Conservation (phyloP, 1,140 invertebrate species). For the Orius laevigatus region DNA sequence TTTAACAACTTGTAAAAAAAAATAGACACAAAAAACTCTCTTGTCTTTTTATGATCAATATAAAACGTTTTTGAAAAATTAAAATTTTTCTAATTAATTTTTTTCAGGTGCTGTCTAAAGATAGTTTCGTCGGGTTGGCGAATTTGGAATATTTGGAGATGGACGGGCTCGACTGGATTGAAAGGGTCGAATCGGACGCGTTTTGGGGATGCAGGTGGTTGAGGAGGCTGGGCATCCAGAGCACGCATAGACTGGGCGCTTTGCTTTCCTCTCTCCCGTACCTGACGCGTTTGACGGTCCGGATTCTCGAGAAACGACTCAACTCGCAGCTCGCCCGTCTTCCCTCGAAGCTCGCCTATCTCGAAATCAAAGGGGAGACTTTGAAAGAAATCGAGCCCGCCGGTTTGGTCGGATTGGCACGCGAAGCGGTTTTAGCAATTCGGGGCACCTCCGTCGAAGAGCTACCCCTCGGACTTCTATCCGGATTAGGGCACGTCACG, state of each 20-base stretch:
- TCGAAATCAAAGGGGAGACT: constrained; percentile 54
- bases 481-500: constrained; percentile 47
- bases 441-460: constrained; percentile 54
- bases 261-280: constrained; percentile 33
- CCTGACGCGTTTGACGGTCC: constrained; percentile 44
- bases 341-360: constrained; percentile 55
- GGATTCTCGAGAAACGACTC: constrained; percentile 39
- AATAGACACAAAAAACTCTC: too few relatives aligned
- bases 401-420: constrained; percentile 40
- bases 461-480: constrained; percentile 59
- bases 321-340: constrained; percentile 14
- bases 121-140: constrained; percentile 23
- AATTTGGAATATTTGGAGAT: constrained; percentile 24
- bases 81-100: background rate
- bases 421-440: constrained; percentile 56
- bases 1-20: too few relatives aligned
- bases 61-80: too few relatives aligned
- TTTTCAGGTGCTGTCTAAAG: constrained; percentile 23
- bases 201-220: constrained; percentile 24
- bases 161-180: constrained; percentile 21
- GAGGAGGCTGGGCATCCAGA: constrained; percentile 11
- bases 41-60: too few relatives aligned
- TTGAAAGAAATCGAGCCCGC: constrained; percentile 48
- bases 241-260: constrained; percentile 34
- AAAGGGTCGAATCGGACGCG: constrained; percentile 17